Percentiles rank a stretch among this genome's conserved stretches.
Evolutionary conservation across 2,888 invertebrate genomes (phyloP).

Genomic region (Leptarthrus brevirostris): DNA sequence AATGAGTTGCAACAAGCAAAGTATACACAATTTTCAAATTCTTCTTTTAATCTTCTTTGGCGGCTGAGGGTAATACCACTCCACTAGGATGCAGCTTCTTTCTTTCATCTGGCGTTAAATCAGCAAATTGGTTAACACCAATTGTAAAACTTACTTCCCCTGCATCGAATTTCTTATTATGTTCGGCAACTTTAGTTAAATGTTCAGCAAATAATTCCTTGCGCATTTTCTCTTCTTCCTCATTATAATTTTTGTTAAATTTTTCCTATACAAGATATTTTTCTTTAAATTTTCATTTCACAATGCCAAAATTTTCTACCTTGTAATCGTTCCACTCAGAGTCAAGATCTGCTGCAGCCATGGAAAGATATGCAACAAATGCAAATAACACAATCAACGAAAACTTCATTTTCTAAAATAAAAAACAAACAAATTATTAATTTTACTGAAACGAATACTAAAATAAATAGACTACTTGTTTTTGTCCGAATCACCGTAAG

Average conservation of each 20-base stretch:
- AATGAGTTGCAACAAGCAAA: no score
- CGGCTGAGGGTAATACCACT: background rate
- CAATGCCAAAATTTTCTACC: no score
- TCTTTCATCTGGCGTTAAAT: constrained; percentile 6
- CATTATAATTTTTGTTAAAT: constrained; percentile 12
- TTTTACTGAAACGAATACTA: background rate
- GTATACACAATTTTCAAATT: no score
- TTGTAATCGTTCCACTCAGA: constrained; percentile 11
- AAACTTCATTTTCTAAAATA: constrained; percentile 26
- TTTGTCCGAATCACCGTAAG: background rate
- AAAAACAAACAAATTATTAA: background rate
- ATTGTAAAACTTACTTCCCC: background rate
- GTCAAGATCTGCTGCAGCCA: background rate
- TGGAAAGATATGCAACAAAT: background rate
- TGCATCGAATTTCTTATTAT: constrained; percentile 8
- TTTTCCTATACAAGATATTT: no score
- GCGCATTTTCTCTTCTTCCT: background rate
- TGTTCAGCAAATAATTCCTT: constrained; percentile 15
- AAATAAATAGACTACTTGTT: background rate
- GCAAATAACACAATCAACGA: background rate
- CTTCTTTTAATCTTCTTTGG: no score
- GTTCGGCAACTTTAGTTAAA: background rate
- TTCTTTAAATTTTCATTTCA: no score
- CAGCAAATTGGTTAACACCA: constrained; percentile 16
- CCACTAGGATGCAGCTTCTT: background rate